Base-by-base conservation (phyloP, 2,888 invertebrate genomes). In the Hydraecia micacea region DNA sequence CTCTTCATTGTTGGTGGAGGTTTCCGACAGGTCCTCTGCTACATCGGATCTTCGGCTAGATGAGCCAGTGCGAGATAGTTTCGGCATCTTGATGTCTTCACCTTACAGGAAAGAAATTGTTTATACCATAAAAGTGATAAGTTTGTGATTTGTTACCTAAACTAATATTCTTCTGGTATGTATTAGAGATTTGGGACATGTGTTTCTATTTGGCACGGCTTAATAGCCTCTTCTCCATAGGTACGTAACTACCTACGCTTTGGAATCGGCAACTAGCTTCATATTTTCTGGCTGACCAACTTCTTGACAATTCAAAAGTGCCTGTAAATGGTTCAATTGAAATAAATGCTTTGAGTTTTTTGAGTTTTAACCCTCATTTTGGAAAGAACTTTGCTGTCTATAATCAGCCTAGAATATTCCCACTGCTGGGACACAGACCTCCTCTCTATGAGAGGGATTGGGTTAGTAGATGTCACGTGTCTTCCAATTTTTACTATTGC, bases 1-100 rank as follows among this genome's bases (percentile, higher is more conserved):
- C 86, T 99, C 98, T 67, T 97, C 97, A 89, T 97, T 97, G 84
- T 97, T 97, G 0, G 98, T 98, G 3, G 98, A 98, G 72, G 98
- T 97, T 89, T 98, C 98, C 0, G 98, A 98, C 69, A 97, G 97
- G 88, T 98, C 98, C 70, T 97, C 97, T 5, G 98, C 97, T 70
- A 98, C 97, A 86, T 97, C 97, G 1, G 97, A 97, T 62, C 96
- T 89, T 6, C 97, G 90, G 65, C 96, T 96, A 0, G 95, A 95
- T 0, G 97, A 97, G 0, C 97, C 95, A 9, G 94, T 95, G 4
- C 97, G 95, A 25, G 95, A 95, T 60, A 95, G 78, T 83, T 97
- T 96, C 0, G 95, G 92, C 25, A 94, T 91, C 89, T 96, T 97
- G 5, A 95, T 90, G 52, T 97, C 97, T 81, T 97, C 97, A 82